Conservation (phyloP, 1,140 invertebrate species). For the Papilio polyxenes region DNA sequence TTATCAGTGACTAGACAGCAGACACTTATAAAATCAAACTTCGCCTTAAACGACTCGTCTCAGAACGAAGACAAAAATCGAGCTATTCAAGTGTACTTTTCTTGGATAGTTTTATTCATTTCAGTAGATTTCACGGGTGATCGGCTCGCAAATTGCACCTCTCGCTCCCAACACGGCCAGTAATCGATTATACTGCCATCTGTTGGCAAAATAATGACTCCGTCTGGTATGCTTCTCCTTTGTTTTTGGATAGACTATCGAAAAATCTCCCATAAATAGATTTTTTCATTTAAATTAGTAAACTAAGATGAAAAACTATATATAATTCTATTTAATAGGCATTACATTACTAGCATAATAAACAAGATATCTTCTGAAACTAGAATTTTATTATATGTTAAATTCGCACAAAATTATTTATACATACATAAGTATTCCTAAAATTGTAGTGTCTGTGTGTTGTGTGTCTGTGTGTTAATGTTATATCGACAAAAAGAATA, state of each 20-base stretch:
- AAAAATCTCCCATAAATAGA: constrained; percentile 38
- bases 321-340: no score
- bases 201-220: constrained; percentile 76
- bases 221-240: constrained; percentile 66
- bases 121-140: constrained; percentile 74
- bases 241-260: constrained; percentile 53
- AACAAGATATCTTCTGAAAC: no score
- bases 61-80: constrained; percentile 55
- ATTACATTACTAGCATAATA: no score
- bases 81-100: constrained; percentile 60
- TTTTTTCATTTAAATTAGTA: background rate
- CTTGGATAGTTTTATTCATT: constrained; percentile 76
- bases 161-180: constrained; percentile 58
- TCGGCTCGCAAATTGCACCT: constrained; percentile 72
- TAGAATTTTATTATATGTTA: no score
- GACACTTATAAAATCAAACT: constrained; percentile 44
- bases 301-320: no score
- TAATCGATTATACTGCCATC: constrained; percentile 77
- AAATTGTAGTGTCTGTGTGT: no score
- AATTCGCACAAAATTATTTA: no score
- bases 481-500: no score
- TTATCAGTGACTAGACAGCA: constrained; percentile 20
- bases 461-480: no score
- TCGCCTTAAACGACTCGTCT: constrained; percentile 37
- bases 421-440: no score